phyloP scores from a whole-genome alignment of 1,140 invertebrate species.

The Brachionus angularis region DNA sequence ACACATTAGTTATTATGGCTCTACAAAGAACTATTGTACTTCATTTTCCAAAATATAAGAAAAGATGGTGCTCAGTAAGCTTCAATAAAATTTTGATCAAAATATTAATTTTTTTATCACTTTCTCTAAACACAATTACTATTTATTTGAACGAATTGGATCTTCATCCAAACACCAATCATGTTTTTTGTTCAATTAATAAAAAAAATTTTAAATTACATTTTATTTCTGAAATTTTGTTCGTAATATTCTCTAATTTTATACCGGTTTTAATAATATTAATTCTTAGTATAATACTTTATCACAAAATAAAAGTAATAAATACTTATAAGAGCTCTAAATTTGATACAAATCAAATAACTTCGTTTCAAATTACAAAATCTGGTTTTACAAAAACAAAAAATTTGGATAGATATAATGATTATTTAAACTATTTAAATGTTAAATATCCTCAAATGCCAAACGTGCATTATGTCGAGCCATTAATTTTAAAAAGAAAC shows the following conservation, averaged over 20 bases:
- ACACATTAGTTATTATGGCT: constrained; percentile 8
- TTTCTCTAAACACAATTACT: neutral
- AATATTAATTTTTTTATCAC: neutral
- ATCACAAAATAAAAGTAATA: too few relatives aligned
- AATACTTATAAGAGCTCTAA: too few relatives aligned
- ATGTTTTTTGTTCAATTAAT: too few relatives aligned
- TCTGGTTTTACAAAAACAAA: neutral
- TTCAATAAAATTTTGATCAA: constrained; percentile 19
- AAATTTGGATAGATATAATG: constrained; percentile 1
- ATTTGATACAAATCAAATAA: constrained; percentile 13
- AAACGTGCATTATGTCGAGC: constrained; percentile 14
- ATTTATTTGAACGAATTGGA: constrained; percentile 3
- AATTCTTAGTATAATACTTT: too few relatives aligned
- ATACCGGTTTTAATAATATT: too few relatives aligned
- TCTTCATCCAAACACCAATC: too few relatives aligned
- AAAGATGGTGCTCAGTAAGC: neutral
- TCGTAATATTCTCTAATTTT: too few relatives aligned
- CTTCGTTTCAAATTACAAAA: neutral
- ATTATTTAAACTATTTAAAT: constrained; percentile 29
- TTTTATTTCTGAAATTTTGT: too few relatives aligned
- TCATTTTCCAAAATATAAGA: neutral
- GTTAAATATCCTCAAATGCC: constrained; percentile 11
- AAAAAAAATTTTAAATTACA: too few relatives aligned
- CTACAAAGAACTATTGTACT: constrained; percentile 14
- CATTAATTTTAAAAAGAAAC: constrained; percentile 10